These are phyloP conservation scores for Nomada goodeniana DNA, from an alignment of 2,888 invertebrate species.

Conservation along the genomic window DNA sequence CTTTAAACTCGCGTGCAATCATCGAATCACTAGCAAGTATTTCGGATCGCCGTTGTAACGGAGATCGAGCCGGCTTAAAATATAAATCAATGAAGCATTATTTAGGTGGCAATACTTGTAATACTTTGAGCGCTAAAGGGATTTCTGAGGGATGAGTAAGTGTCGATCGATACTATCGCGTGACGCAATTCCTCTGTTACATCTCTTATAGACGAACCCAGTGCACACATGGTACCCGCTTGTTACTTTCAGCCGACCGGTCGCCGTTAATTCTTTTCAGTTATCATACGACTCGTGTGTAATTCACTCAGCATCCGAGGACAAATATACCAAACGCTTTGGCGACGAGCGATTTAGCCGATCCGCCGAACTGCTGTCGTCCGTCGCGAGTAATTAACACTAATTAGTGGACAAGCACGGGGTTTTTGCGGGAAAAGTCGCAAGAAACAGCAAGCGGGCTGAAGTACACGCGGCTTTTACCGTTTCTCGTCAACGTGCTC, in stretches of 20 bases:
- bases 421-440: conserved; percentile 24
- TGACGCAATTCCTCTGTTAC: not conserved
- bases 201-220: too few species aligned
- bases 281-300: not conserved
- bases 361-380: conserved; percentile 2
- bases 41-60: not conserved
- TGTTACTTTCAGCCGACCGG: not conserved
- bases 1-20: not conserved
- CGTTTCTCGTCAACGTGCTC: conserved; percentile 42
- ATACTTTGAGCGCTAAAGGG: not conserved
- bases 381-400: conserved; percentile 36
- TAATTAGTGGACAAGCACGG: conserved; percentile 37
- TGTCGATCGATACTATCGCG: not conserved
- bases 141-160: not conserved
- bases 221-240: too few species aligned
- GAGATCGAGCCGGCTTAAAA: not conserved
- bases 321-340: not conserved
- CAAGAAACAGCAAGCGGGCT: conserved; percentile 25
- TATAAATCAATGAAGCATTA: too few species aligned
- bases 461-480: conserved; percentile 22
- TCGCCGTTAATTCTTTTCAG: not conserved
- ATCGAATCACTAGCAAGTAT: not conserved
- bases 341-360: not conserved
- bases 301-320: not conserved
- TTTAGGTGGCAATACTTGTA: not conserved